Base-by-base conservation (phyloP, 2,797 vertebrate genomes). In the Enoplosus armatus region DNA sequence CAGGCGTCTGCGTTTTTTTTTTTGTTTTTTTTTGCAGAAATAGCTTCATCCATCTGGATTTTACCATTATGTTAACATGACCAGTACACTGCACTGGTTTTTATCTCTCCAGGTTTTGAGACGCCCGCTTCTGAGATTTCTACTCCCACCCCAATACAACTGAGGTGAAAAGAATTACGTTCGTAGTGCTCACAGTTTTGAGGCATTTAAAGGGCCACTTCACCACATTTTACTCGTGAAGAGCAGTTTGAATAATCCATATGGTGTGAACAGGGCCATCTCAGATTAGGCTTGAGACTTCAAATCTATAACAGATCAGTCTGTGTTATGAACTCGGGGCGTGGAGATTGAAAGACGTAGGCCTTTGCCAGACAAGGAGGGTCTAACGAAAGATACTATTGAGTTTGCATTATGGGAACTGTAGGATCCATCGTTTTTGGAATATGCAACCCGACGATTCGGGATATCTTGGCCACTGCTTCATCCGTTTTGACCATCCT, bases 191-290 rank as follows among this genome's bases (percentile, higher is more conserved):
- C 41, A 48, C 11, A 15, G n/a, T 37, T 50, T 59, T 27, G 1
- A 37, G 54, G 24, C 26, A 47, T 68, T 59, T 75, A 43, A 67
- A 68, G 53, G 10, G 53, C 3, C 24, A 53, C 16, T 39, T 11
- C 3, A 33, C 22, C 1, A 56, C n/a, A 3, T 62, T 68, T 54
- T 29, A 60, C 31, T 43, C 18, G 27, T 27, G 1, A 18, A 50
- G 41, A 37, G 26, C 15, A 29, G 20, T 35, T 65, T 22, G 22
- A 71, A 69, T 35, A 47, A 54, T 11, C 5, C 18, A 12, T 11
- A 41, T 61, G n/a, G 43, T 47, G 33, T 51, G 6, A 43, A 5
- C 16, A 12, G 39, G 37, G 10, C n/a, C 20, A 47, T 53, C 54
- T 66, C 18, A 35, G 31, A 48, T 53, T 31, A 61, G 29, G 20